A percentile compares a stretch with the other conserved stretches of the same genome.
Conservation (phyloP, 2,888 invertebrate species). For the Campaea margaritaria region DNA sequence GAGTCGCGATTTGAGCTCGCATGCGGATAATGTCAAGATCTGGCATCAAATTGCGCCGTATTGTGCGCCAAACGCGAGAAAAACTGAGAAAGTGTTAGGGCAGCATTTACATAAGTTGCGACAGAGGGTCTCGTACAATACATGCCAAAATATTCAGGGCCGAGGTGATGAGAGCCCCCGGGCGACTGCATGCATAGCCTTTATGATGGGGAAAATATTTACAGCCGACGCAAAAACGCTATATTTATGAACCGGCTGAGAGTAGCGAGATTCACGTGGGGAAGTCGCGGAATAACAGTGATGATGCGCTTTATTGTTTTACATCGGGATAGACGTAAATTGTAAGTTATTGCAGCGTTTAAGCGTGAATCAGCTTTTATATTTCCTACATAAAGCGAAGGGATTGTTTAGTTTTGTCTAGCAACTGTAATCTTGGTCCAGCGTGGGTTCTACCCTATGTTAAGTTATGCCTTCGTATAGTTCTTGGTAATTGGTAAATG, state of each 20-base stretch:
- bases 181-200: slow-evolving; percentile 75
- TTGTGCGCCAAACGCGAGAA: slow-evolving; percentile 82
- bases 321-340: slow-evolving; percentile 60
- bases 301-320: slow-evolving; percentile 69
- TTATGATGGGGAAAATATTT: slow-evolving; percentile 81
- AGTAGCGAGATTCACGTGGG: slow-evolving; percentile 60
- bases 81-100: slow-evolving; percentile 82
- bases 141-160: slow-evolving; percentile 81
- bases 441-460: too few relatives aligned
- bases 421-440: too few relatives aligned
- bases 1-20: slow-evolving; percentile 64
- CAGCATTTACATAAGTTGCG: slow-evolving; percentile 83
- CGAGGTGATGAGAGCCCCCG: slow-evolving; percentile 80
- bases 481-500: too few relatives aligned
- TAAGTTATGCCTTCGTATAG: too few relatives aligned
- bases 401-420: background rate
- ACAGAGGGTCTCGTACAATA: slow-evolving; percentile 77
- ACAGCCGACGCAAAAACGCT: slow-evolving; percentile 72
- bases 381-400: background rate
- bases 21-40: slow-evolving; percentile 73
- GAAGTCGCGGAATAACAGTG: slow-evolving; percentile 46
- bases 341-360: slow-evolving; percentile 54
- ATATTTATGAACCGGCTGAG: slow-evolving; percentile 73
- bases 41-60: slow-evolving; percentile 80
- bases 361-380: slow-evolving; percentile 33